Percentiles rank a stretch among this genome's conserved stretches.
Evolutionary conservation across 1,140 invertebrate species (phyloP).

Genomic region (Danaus melanippus): DNA sequence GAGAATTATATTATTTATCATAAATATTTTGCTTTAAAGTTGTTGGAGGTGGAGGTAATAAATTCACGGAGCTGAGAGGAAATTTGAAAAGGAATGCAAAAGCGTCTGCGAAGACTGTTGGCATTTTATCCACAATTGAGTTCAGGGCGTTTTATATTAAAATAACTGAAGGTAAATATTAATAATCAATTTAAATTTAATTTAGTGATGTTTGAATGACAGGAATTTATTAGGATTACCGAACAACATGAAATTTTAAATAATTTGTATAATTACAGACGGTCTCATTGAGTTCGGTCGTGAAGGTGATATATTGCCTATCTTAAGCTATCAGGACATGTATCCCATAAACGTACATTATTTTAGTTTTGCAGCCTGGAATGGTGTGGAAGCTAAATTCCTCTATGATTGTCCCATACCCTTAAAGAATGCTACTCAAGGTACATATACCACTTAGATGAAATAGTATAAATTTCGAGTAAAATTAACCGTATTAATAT

Average conservation of each 20-base stretch:
- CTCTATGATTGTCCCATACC: constrained; percentile 71
- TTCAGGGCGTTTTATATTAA: constrained; percentile 74
- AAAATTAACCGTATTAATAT: constrained; percentile 4
- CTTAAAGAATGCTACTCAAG: constrained; percentile 20
- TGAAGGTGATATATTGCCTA: constrained; percentile 69
- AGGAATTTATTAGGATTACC: too few relatives aligned
- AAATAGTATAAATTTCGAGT: constrained; percentile 12
- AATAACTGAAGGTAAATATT: constrained; percentile 59
- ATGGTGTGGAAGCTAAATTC: constrained; percentile 73
- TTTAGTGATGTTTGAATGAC: too few relatives aligned
- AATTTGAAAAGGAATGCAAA: constrained; percentile 67
- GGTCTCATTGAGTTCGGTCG: constrained; percentile 72
- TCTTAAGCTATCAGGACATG: constrained; percentile 71
- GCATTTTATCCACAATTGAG: constrained; percentile 69
- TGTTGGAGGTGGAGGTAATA: constrained; percentile 75
- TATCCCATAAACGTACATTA: constrained; percentile 69
- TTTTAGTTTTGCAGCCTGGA: constrained; percentile 76
- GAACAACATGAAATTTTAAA: neutral
- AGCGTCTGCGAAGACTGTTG: constrained; percentile 58
- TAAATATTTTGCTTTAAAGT: constrained; percentile 48
- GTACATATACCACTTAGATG: constrained; percentile 15
- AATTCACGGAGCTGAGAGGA: constrained; percentile 74
- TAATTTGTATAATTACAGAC: constrained; percentile 34
- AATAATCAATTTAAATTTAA: too few relatives aligned
- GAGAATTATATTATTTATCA: constrained; percentile 2